phyloP scores from a whole-genome alignment of 2,888 invertebrate genomes.

The Euzetes globulus region DNA sequence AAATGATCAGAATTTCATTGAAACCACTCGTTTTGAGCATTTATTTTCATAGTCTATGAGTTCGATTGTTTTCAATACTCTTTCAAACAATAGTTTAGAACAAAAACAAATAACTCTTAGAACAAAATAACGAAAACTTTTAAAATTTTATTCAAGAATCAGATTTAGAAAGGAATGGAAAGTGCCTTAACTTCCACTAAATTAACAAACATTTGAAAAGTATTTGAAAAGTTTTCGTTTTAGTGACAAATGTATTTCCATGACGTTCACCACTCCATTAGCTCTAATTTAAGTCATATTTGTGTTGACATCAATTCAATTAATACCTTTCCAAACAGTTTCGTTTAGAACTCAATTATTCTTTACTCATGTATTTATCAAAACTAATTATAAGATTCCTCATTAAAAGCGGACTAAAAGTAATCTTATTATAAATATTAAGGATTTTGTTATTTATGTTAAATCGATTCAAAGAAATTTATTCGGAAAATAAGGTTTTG shows the following conservation, averaged over 20 bases:
- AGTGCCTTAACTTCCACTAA: slow-evolving; percentile 18
- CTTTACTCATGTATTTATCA: too few species aligned
- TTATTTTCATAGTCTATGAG: too few species aligned
- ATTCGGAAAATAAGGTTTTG: background rate
- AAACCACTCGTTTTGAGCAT: too few species aligned
- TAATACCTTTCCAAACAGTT: background rate
- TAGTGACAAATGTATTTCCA: slow-evolving; percentile 20
- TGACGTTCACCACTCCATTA: background rate
- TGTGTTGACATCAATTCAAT: background rate
- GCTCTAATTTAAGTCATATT: background rate
- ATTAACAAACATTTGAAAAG: background rate
- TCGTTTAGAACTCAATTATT: background rate
- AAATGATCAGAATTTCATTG: too few species aligned
- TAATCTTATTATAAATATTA: too few species aligned
- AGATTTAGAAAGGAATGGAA: background rate
- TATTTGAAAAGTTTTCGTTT: background rate
- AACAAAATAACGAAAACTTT: background rate
- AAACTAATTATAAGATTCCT: too few species aligned
- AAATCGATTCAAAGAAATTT: background rate
- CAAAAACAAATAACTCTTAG: background rate
- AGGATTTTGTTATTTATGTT: background rate
- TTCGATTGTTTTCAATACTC: background rate
- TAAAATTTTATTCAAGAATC: background rate
- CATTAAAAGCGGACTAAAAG: too few species aligned
- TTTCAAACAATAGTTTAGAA: background rate